Percentiles rank a stretch among this genome's conserved stretches.
These are phyloP conservation scores for Musca vetustissima DNA, from an alignment of 1,140 invertebrate genomes.

Conservation along the genomic window DNA sequence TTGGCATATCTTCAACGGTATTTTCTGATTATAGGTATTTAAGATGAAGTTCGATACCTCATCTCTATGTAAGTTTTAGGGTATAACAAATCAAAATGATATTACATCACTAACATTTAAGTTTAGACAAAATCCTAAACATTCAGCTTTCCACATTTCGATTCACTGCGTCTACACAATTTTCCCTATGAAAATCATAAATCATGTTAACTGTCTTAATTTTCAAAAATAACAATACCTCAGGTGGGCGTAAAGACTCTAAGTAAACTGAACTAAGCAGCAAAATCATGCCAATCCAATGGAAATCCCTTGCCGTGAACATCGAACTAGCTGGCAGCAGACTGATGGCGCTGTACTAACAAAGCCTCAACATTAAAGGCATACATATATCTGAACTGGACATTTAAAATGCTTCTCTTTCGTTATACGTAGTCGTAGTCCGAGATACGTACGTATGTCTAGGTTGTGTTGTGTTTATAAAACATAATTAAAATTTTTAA, in stretches of 20 bases:
- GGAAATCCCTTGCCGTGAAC: background rate
- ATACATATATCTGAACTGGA: background rate
- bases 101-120: too few relatives aligned
- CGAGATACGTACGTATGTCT: background rate
- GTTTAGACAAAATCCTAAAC: too few relatives aligned
- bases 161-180: too few relatives aligned
- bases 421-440: background rate
- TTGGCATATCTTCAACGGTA: too few relatives aligned
- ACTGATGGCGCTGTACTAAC: conserved; percentile 3
- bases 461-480: background rate
- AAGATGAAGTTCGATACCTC: too few relatives aligned
- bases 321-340: background rate
- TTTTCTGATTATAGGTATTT: too few relatives aligned
- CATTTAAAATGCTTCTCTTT: too few relatives aligned
- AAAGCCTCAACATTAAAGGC: background rate
- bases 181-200: conserved; percentile 26
- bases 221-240: conserved; percentile 19
- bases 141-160: background rate
- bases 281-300: background rate
- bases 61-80: too few relatives aligned
- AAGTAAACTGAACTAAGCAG: background rate
- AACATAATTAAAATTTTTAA: conserved; percentile 35
- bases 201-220: conserved; percentile 33
- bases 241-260: conserved; percentile 26
- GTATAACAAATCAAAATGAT: too few relatives aligned